Evolutionary conservation across 1,140 invertebrate species (phyloP), one percentile per base, ranked within the genome.

Genomic region (Idris sp.): DNA sequence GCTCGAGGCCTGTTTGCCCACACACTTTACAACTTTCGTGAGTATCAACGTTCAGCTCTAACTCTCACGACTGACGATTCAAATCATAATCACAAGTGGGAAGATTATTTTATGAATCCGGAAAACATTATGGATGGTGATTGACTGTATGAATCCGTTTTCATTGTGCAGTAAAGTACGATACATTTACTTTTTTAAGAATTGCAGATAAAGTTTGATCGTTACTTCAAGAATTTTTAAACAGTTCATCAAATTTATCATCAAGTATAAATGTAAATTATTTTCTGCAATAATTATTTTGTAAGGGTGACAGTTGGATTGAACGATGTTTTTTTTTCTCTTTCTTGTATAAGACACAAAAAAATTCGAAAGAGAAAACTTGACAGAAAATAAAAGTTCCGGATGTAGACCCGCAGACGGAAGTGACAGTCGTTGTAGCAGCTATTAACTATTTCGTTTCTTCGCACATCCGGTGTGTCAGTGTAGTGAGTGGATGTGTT

Each of bases 1-100:
- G 67, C 78, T 74, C 46, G 28, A 53, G 82, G 79, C 83, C 77
- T 82, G 83, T 84, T 83, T 83, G 80, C 81, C 82, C 81, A 83
- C 83, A 81, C 82, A 61, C 56, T 64, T 59, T 19, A 25, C 22
- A 46, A 51, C 26, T 69, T 26, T 13, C 36, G 9, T 46, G 58
- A 51, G 38, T 38, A 62, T 49, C 51, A 54, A 58, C 58, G 48
- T 53, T 28, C 22, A 35, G 48, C 41, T 30, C 28, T 41, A 35
- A 36, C 18, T 46, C 58, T 58, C 51, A 64, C 59, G 43, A 58
- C 51, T 74, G 56, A 68, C 56, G 49, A 51, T 67, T 58, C 46
- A 25, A 65, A 53, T 73, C 69, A 44, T 54, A 65, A 53, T 73
- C 69, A 44, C 51, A 53, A 73, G 51, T 54, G 59, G 44, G 44